These are phyloP conservation scores for Philaenus spumarius DNA, from an alignment of 1,140 invertebrate genomes.

Conservation along the genomic window DNA sequence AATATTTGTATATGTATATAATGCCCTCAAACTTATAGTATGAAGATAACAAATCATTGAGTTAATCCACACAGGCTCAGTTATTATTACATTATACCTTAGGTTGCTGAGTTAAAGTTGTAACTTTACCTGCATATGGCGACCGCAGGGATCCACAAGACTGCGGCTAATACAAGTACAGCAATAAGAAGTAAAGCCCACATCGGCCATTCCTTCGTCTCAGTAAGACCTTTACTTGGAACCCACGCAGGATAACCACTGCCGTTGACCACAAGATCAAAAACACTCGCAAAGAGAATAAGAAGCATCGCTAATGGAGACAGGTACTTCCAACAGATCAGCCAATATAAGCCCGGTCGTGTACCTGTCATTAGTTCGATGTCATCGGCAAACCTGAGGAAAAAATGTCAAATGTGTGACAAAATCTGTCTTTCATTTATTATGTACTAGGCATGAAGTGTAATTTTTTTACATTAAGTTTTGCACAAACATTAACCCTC, in stretches of 20 bases:
- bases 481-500: too few species aligned
- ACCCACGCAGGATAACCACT: constrained; percentile 85
- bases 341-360: constrained; percentile 79
- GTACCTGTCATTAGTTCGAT: constrained; percentile 92
- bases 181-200: constrained; percentile 71
- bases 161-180: constrained; percentile 67
- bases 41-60: too few species aligned
- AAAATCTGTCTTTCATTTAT: too few species aligned
- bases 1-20: too few species aligned
- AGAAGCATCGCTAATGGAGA: constrained; percentile 86
- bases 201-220: constrained; percentile 68
- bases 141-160: constrained; percentile 80
- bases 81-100: too few species aligned
- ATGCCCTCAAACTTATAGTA: too few species aligned
- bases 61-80: too few species aligned
- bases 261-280: constrained; percentile 72
- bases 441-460: too few species aligned
- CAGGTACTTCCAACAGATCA: constrained; percentile 91
- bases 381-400: constrained; percentile 76
- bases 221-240: constrained; percentile 58
- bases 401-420: too few species aligned
- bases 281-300: constrained; percentile 76
- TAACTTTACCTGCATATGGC: constrained; percentile 76
- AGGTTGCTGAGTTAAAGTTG: too few species aligned
- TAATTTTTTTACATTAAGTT: too few species aligned